Base-by-base conservation (phyloP, 2,113 vertebrate genomes). In the Falco punctatus region DNA sequence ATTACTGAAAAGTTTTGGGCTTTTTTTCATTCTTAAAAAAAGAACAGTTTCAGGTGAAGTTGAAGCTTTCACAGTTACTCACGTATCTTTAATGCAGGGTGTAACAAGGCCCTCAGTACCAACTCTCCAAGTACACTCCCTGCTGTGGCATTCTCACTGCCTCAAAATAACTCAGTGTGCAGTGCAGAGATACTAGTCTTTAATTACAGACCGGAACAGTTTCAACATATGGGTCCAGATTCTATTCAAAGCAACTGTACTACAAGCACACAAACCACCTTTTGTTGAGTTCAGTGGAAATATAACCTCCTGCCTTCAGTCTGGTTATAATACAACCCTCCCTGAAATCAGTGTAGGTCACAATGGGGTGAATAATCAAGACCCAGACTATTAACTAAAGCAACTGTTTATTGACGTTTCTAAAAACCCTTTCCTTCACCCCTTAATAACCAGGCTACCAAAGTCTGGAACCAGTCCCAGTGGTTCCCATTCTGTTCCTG, bases 141-240 rank as follows among this genome's bases (percentile, higher is more conserved):
- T 94, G 91, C 97, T 97, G 96, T 97, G 94, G 96, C 86, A 97
- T 97, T 97, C 91, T 97, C 81, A 79, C 70, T 82, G 91, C 28
- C 94, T 95, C 91, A 96, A 94, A 97, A 97, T 97, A 97, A 87
- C 91, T 96, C 94, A 94, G 84, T 92, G 87, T 95, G 95, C 84
- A 92, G 91, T 82, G 93, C 70, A 89, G 92, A 94, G 92, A 96
- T 94, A 95, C 89, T 95, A 94, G 94, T 95, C 96, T 96, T 90
- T 96, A 95, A 95, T 97, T 96, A 96, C 91, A 97, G 96, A 92
- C 81, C 78, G 94, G 91, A 95, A 77, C 70, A 90, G 89, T 97
- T 97, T 95, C 96, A 91, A 95, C 92, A 96, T 95, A 94, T 94
- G 94, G 92, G 91, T 81, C 89, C 91, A 92, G 83, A 95, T 91